Percentiles rank a stretch among this genome's conserved stretches.
phyloP scores from a whole-genome alignment of 1,140 invertebrate genomes.

The Sarcophaga peregrina region DNA sequence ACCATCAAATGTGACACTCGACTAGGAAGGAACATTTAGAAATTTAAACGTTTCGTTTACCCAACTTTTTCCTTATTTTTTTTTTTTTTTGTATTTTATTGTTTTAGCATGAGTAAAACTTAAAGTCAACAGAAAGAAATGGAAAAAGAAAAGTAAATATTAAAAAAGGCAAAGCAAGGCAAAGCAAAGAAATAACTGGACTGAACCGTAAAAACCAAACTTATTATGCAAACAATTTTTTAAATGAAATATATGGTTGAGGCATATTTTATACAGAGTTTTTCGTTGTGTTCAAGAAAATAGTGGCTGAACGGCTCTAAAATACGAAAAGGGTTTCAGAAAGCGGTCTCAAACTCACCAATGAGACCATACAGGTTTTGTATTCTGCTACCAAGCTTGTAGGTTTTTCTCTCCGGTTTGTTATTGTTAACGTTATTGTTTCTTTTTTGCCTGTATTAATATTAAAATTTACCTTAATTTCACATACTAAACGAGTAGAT shows the following conservation, averaged over 20 bases:
- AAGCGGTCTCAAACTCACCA: constrained; percentile 12
- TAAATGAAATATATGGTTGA: constrained; percentile 30
- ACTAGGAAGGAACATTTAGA: no score
- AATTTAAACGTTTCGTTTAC: no score
- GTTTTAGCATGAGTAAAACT: not conserved
- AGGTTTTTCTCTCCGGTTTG: no score
- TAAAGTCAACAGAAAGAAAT: not conserved
- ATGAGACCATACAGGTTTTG: not conserved
- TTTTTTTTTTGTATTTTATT: not conserved
- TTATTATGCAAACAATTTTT: constrained; percentile 39
- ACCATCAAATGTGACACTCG: no score
- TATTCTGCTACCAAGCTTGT: not conserved
- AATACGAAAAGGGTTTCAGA: not conserved
- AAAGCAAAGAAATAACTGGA: constrained; percentile 21
- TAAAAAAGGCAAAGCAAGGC: no score
- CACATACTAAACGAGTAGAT: not conserved
- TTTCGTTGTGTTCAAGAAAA: not conserved
- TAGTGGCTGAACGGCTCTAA: not conserved
- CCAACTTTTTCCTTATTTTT: not conserved
- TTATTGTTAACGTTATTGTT: no score
- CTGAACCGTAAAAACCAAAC: constrained; percentile 33
- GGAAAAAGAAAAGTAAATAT: not conserved
- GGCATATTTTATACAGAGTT: not conserved
- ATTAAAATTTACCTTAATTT: not conserved
- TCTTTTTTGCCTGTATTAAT: not conserved